Evolutionary conservation across 2,797 vertebrate genomes (phyloP), one percentile per base, ranked within the genome.

Genomic region (Parauchenoglanis ngamensis): DNA sequence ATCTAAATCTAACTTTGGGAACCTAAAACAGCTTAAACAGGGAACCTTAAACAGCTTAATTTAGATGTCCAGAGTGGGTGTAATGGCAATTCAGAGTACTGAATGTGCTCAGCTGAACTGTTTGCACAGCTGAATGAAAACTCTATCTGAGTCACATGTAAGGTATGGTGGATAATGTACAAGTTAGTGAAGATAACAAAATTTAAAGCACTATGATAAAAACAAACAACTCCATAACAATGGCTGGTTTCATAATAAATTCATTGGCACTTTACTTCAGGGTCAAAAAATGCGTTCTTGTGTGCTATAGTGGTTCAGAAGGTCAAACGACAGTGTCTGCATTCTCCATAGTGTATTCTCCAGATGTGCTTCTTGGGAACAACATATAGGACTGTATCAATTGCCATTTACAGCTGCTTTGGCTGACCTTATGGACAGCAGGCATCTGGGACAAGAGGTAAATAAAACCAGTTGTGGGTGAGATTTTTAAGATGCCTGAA

Each of bases 121-220:
- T 95, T 95, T 95, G 93, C 90, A 93, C 94, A 95, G 94, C 94
- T 95, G 94, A 91, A 83, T 25, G 23, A 83, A 91, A 85, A 54
- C 57, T 86, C 89, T 92, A 91, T 91, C 92, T 92, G 88, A 89
- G 92, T 90, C 93, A 56, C 11, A 25, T 56, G 93, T 92, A 92
- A 93, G 92, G 88, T 35, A 90, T 92, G 90, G 90, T 92, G 92
- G 93, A 93, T 92, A 92, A 90, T 15, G 89, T 93, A 92, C 17
- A 57, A 57, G 49, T 56, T 21, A 49, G 57, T 35, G 23, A 82
- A 17, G 57, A 44, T 52, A 70, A 79, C 31, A 44, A 21, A 17
- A 57, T 31, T 76, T 75, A 61, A 76, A 76, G 23, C 78, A 81
- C 23, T 59, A 11, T 49, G 25, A 84, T 40, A 19, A 75, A 59